A percentile compares a stretch with the other conserved stretches of the same genome.
These are phyloP conservation scores for Heliconius sara DNA, from an alignment of 2,888 invertebrate genomes.

Conservation along the genomic window DNA sequence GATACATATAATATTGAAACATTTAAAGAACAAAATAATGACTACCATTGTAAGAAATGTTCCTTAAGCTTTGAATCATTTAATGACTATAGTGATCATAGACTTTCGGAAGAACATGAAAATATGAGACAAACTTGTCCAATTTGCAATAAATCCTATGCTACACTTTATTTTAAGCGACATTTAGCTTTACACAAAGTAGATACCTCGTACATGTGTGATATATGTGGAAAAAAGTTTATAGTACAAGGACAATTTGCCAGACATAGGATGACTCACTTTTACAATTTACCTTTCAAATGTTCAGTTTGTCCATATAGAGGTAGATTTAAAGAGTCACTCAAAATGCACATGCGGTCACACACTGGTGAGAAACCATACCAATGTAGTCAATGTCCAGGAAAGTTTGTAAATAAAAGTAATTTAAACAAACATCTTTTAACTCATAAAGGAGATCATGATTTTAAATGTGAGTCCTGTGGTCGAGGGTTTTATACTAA, in stretches of 20 bases:
- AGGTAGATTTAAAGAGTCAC: conserved; percentile 69
- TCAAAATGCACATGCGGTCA: conserved; percentile 76
- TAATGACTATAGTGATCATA: conserved; percentile 66
- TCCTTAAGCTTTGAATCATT: conserved; percentile 62
- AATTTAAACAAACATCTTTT: conserved; percentile 72
- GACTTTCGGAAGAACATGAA: conserved; percentile 66
- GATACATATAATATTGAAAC: conserved; percentile 20
- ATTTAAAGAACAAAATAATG: conserved; percentile 42
- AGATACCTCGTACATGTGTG: conserved; percentile 65
- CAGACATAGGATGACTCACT: conserved; percentile 72
- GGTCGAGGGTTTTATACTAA: conserved; percentile 70
- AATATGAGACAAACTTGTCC: conserved; percentile 63
- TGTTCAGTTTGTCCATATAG: conserved; percentile 73
- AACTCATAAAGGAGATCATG: conserved; percentile 64
- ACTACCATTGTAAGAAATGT: conserved; percentile 64
- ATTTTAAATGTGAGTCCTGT: conserved; percentile 71
- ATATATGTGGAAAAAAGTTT: conserved; percentile 75
- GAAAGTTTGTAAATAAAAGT: conserved; percentile 71
- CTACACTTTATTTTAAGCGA: conserved; percentile 63
- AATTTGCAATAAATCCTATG: conserved; percentile 68
- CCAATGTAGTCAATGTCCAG: conserved; percentile 70
- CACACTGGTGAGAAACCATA: conserved; percentile 78
- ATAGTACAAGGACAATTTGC: conserved; percentile 62
- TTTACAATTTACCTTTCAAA: conserved; percentile 67
- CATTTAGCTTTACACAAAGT: conserved; percentile 65